phyloP scores from a whole-genome alignment of 2,113 vertebrate genomes.

The sheep (Ovis aries) region ARS-UI_Ramb_v3.0 NC_056054.1:265671001-265671500 shows the following conservation, averaged over 20 bases:
- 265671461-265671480: not conserved
- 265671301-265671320: not conserved
- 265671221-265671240: not conserved
- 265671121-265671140: not conserved
- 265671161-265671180: not conserved
- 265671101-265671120: rapidly evolving
- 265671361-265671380: not conserved
- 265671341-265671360: rapidly evolving
- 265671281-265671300: not conserved
- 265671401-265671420: not conserved
- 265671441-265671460: not conserved
- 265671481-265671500: not conserved
- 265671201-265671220: not conserved
- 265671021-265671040: not conserved
- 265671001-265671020: not conserved
- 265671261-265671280: not conserved
- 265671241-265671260: not conserved
- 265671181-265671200: not conserved
- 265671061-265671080: rapidly evolving
- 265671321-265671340: not conserved
- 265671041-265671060: rapidly evolving
- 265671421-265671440: not conserved
- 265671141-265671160: too few species aligned
- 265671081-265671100: rapidly evolving
- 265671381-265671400: rapidly evolving